A percentile compares a stretch with the other conserved stretches of the same genome.
phyloP scores from a whole-genome alignment of 2,888 invertebrate genomes.

The Sthenelais limicola region DNA sequence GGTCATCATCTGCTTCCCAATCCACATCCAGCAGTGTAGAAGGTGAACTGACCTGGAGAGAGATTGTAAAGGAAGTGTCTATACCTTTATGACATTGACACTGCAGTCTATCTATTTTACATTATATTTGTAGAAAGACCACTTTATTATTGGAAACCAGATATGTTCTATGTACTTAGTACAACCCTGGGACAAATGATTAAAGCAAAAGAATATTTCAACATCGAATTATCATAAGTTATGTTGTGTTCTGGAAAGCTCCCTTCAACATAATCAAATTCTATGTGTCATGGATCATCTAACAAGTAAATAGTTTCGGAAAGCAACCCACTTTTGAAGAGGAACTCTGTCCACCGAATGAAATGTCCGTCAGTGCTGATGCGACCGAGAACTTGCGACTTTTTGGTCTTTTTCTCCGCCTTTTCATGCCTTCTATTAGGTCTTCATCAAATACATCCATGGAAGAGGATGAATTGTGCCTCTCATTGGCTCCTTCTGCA shows the following conservation, averaged over 20 bases:
- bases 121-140: no score
- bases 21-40: conserved; percentile 30
- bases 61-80: no score
- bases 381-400: conserved; percentile 26
- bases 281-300: no score
- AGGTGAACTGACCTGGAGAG: conserved; percentile 19
- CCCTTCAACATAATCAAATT: no score
- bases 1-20: conserved; percentile 29
- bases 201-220: no score
- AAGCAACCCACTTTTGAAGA: conserved; percentile 15
- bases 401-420: background rate
- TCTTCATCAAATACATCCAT: background rate
- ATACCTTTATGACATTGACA: no score
- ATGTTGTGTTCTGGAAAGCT: no score
- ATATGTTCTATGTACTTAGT: no score
- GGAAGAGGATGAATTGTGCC: background rate
- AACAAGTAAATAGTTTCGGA: background rate
- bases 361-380: conserved; percentile 31
- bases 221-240: no score
- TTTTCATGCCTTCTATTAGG: background rate
- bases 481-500: background rate
- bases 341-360: conserved; percentile 15
- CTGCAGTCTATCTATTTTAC: no score
- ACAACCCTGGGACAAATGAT: no score
- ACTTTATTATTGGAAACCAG: no score